Evolutionary conservation across 1,140 invertebrate species (phyloP), one percentile per base, ranked within the genome.

Genomic region (Papilio polyxenes): DNA sequence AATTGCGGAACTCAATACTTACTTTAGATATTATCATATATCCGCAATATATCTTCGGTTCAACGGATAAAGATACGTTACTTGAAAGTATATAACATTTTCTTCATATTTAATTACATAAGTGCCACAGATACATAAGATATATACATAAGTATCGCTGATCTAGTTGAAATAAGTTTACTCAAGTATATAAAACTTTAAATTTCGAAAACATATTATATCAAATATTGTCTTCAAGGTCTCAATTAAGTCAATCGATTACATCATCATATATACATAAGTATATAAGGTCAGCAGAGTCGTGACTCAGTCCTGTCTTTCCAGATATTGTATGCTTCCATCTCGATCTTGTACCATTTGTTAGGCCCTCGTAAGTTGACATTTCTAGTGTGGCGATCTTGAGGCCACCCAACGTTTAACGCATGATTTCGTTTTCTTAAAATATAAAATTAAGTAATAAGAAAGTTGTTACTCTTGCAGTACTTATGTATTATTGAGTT

Each of bases 1-100:
- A 59, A 59, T 69, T 80, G 62, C 78, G 78, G 78, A 80, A 80
- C 78, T 65, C 15, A 10, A 49, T 77, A 51, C 48, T 53, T 53
- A 53, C 44, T 17, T 76, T 37, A n/a, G 49, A 77, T 77, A 31
- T 76, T 76, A 51, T 49, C 48, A 11, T 31, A 37, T 6, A 3
- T 37, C 31, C 11, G 31, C 31, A 10, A 72, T 37, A 37, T 37
- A 31, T 37, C 65, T 31, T 31, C 23, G 2, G 23, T 69, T 37
- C 23, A 69, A 31, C 15, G 23, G 31, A 69, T 69, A 37, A 69
- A 69, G 17, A 59, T 59, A 59, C 56, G 8, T n/a, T n/a, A 17
- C 23, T 31, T 31, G 23, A 1, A 13, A 1, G 11, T 51, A 51
- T 51, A 51, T 51, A 44, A 31, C 1, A 44, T 44, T 44, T 44